phyloP scores from a whole-genome alignment of 2,113 vertebrate genomes.

The Sapayoa aenigma region DNA sequence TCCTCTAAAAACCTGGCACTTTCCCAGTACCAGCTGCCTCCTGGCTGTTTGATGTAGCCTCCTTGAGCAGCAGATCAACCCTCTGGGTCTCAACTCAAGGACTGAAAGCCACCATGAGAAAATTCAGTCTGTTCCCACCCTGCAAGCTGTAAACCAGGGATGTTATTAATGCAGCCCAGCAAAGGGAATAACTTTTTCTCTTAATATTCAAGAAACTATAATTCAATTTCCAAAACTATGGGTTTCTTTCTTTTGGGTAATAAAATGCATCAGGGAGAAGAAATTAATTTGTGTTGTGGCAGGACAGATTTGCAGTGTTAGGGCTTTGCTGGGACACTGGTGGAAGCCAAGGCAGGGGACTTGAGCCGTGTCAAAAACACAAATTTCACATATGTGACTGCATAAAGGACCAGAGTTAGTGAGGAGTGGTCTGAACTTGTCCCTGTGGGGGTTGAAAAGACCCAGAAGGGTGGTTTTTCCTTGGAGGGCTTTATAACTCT shows the following conservation, averaged over 20 bases:
- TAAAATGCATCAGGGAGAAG: neutral
- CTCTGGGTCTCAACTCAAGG: neutral
- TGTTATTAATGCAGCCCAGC: neutral
- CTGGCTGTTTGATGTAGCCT: too few species aligned
- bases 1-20: neutral
- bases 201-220: constrained; percentile 13
- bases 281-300: neutral
- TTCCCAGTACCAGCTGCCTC: neutral
- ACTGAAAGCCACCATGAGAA: neutral
- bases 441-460: neutral
- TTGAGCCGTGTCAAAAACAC: rapidly evolving
- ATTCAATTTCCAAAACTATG: neutral
- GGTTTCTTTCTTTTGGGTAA: neutral
- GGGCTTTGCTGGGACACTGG: neutral
- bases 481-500: neutral
- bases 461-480: neutral
- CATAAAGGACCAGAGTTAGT: rapidly evolving
- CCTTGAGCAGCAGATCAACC: neutral
- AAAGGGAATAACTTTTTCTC: neutral
- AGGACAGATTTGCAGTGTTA: neutral
- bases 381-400: rapidly evolving
- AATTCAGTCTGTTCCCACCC: neutral
- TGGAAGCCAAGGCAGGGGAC: neutral
- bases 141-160: neutral
- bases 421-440: neutral